Evolutionary conservation across 1,140 invertebrate species (phyloP).

Genomic region (Drosophila rhopaloa): DNA sequence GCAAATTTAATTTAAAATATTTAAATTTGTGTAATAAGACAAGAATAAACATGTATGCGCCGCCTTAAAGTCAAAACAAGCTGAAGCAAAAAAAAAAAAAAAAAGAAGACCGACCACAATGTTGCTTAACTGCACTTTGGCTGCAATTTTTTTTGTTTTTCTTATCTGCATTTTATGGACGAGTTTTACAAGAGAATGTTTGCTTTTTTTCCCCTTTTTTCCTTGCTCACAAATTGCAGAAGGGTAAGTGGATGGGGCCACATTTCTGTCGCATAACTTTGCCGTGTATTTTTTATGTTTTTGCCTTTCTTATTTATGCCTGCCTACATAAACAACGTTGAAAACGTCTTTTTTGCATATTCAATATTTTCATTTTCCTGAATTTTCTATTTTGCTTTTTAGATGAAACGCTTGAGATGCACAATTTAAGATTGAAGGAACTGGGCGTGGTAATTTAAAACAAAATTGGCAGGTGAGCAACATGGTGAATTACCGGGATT

Average conservation of each 20-base stretch:
- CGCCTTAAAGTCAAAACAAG: slow-evolving; percentile 28
- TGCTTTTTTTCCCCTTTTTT: slow-evolving; percentile 18
- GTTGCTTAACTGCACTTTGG: slow-evolving; percentile 52
- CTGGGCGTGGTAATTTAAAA: slow-evolving; percentile 24
- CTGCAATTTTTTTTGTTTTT: slow-evolving; percentile 25
- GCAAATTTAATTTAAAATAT: slow-evolving; percentile 40
- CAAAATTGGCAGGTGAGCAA: background rate
- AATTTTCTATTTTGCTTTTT: slow-evolving; percentile 17
- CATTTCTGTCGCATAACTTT: slow-evolving; percentile 69
- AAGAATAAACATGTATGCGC: slow-evolving; percentile 15
- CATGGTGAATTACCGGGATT: background rate
- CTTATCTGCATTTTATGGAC: slow-evolving; percentile 62
- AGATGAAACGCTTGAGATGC: slow-evolving; percentile 47
- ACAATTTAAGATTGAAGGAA: slow-evolving; percentile 54
- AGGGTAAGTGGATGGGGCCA: slow-evolving; percentile 5
- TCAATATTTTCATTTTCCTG: slow-evolving; percentile 38
- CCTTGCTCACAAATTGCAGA: slow-evolving; percentile 5
- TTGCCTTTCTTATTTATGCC: slow-evolving; percentile 38
- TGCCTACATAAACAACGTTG: slow-evolving; percentile 15
- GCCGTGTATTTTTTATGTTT: slow-evolving; percentile 47
- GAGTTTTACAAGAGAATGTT: slow-evolving; percentile 64
- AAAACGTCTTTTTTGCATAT: slow-evolving; percentile 13
- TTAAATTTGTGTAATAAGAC: slow-evolving; percentile 49
- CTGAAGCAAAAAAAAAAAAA: slow-evolving; percentile 4
- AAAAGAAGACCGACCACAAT: slow-evolving; percentile 18